Base-by-base conservation (phyloP, 2,797 vertebrate genomes). In the Spinus olivaceus region DNA sequence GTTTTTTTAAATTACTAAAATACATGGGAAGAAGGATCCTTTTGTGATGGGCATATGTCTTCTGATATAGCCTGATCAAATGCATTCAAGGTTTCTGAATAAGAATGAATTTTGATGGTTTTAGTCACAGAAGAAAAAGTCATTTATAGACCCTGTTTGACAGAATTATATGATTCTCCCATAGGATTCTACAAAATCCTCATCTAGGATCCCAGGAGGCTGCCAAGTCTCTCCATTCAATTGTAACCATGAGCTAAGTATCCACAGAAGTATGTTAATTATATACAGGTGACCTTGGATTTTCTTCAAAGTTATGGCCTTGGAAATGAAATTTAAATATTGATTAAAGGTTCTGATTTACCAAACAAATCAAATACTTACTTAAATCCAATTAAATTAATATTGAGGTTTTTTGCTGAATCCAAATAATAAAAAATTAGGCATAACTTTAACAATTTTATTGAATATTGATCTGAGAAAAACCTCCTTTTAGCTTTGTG, bases 201-300 rank as follows among this genome's bases (percentile, higher is more conserved):
- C 59, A 85, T 90, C 54, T 79, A 76, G 72, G n/a, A 69, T 64
- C 70, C 47, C 82, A 88, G 32, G 53, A 86, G 56, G 9, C 28
- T 83, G 9, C 15, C 44, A 54, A 65, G 59, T 69, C 17, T 71
- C 39, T 89, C 44, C 22, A 41, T 81, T 89, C n/a, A 32, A 21
- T 33, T 79, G n/a, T 73, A 65, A 70, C 35, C 37, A n/a, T 67
- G 47, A 83, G 16, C 24, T 53, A 60, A 85, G 60, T 60, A 85
- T 73, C 9, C 56, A 64, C 21, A 77, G 8, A 96, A 87, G 6
- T 89, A 30, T 44, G 15, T 50, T 73, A 70, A 89, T 82, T 80
- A 35, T 32, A 64, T 53, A 14, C 7, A 53, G 20, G 69, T 90
- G 86, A 94, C 94, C 85, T 95, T 93, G 86, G 41, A 70, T 84